Conservation (phyloP, 2,113 vertebrate species). For the Murina feae region DNA sequence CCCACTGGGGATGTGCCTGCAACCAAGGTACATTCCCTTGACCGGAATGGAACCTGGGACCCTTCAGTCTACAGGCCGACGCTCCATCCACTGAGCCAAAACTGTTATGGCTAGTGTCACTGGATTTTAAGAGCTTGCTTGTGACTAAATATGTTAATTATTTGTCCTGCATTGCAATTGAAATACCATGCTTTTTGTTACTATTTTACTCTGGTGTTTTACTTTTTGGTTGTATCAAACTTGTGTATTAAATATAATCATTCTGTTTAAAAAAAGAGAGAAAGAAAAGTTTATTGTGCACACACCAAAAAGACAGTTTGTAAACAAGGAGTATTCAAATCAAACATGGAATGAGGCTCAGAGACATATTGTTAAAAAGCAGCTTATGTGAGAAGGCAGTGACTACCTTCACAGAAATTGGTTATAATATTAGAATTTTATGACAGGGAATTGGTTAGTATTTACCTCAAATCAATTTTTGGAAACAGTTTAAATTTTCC, state of each 20-base stretch:
- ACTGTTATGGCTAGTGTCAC: not conserved
- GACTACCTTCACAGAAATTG: not conserved
- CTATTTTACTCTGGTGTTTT: not conserved
- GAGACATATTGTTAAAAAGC: not conserved
- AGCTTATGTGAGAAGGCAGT: not conserved
- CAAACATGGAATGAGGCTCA: not conserved
- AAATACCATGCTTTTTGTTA: not conserved
- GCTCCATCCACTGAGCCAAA: no score
- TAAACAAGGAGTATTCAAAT: not conserved
- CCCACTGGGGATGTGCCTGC: no score
- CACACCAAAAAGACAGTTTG: not conserved
- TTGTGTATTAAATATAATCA: constrained; percentile 24
- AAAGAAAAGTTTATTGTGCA: not conserved
- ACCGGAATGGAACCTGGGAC: no score
- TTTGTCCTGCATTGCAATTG: not conserved
- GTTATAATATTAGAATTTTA: not conserved
- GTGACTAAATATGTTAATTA: not conserved
- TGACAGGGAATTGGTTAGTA: not conserved
- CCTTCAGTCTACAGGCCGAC: no score
- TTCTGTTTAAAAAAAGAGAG: not conserved
- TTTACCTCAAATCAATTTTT: not conserved
- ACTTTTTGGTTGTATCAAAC: not conserved
- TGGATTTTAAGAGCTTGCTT: not conserved
- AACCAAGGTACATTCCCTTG: no score
- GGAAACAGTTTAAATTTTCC: not conserved